phyloP scores from a whole-genome alignment of 2,113 vertebrate species.

The Toxotes chatareus region DNA sequence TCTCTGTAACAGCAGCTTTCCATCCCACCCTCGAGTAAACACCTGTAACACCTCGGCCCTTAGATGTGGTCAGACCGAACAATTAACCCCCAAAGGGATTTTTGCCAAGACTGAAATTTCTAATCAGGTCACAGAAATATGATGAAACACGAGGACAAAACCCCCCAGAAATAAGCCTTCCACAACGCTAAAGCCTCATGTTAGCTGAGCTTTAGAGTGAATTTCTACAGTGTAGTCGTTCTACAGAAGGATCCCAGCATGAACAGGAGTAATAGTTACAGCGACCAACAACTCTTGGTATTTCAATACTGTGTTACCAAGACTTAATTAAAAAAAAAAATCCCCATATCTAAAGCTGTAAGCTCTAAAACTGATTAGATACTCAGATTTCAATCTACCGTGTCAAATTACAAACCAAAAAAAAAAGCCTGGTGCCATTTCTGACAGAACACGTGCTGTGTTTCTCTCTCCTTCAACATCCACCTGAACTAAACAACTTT shows the following conservation, averaged over 20 bases:
- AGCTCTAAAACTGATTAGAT: background rate
- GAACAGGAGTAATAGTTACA: background rate
- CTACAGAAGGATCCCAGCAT: background rate
- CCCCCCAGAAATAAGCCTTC: background rate
- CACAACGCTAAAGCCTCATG: background rate
- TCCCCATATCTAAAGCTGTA: background rate
- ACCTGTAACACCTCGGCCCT: background rate
- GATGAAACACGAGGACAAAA: background rate
- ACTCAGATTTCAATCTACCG: background rate
- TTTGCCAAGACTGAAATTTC: background rate
- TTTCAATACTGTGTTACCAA: background rate
- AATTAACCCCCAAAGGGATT: background rate
- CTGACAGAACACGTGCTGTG: conserved; percentile 26
- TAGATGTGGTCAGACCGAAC: background rate
- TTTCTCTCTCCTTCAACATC: conserved; percentile 14
- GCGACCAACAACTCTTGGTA: background rate
- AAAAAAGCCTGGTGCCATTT: background rate
- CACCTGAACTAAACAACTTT: conserved; percentile 3
- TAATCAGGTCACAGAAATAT: background rate
- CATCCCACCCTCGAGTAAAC: too few relatives aligned
- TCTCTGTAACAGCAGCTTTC: too few relatives aligned
- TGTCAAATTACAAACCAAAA: background rate
- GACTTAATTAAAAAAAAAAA: background rate
- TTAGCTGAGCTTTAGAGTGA: background rate
- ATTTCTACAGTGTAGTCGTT: background rate